These are phyloP conservation scores for Metridium senile DNA, from an alignment of 92 coral and sea anemone species.

Conservation along the genomic window DNA sequence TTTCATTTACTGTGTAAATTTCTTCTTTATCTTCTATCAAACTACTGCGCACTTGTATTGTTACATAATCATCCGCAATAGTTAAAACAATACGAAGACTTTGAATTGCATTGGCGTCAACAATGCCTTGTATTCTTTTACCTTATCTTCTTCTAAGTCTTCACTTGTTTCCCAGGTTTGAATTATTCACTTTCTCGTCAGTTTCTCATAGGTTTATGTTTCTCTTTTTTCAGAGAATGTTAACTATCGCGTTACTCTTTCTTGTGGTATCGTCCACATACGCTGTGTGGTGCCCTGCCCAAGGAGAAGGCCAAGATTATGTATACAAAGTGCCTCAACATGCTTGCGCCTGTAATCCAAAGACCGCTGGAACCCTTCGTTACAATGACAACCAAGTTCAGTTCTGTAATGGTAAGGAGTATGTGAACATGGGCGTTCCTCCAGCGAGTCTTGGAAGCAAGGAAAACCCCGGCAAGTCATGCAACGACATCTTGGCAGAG, in stretches of 20 bases:
- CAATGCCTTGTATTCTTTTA: too few relatives aligned
- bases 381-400: constrained; percentile 40
- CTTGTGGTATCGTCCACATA: constrained; percentile 13
- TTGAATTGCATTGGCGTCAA: too few relatives aligned
- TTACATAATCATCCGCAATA: too few relatives aligned
- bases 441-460: constrained; percentile 7
- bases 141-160: too few relatives aligned
- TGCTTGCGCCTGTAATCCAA: constrained; percentile 29
- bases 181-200: too few relatives aligned
- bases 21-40: too few relatives aligned
- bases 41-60: too few relatives aligned
- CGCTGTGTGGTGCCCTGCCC: not conserved
- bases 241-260: not conserved
- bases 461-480: constrained; percentile 37
- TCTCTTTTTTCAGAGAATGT: not conserved
- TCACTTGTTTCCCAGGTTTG: too few relatives aligned
- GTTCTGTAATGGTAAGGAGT: constrained; percentile 43
- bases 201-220: not conserved
- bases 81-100: too few relatives aligned
- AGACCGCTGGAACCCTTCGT: constrained; percentile 43
- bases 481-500: constrained; percentile 23
- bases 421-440: constrained; percentile 21
- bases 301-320: constrained; percentile 2
- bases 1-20: too few relatives aligned
- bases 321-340: constrained; percentile 19